These are phyloP conservation scores for Bambusicola thoracicus DNA, from an alignment of 2,113 vertebrate genomes.

Conservation along the genomic window DNA sequence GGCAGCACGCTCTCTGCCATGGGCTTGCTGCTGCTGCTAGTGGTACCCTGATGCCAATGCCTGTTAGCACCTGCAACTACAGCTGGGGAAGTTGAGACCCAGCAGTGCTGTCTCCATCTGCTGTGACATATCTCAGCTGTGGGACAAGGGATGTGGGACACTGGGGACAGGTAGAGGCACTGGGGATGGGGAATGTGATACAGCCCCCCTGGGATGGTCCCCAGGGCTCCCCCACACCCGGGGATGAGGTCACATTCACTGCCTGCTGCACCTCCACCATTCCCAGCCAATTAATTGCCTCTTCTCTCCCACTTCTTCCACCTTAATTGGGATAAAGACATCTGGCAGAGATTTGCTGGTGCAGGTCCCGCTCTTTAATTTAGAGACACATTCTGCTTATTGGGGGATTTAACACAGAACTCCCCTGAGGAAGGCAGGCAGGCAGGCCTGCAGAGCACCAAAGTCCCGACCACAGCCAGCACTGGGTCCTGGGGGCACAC, in stretches of 20 bases:
- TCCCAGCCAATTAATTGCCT: not conserved
- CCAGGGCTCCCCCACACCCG: not conserved
- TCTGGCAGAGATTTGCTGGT: constrained; percentile 39
- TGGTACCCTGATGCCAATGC: not conserved
- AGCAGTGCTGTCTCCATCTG: fast-evolving
- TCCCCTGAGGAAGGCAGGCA: not conserved
- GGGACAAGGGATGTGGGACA: not conserved
- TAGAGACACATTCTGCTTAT: not conserved
- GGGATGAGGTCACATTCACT: not conserved
- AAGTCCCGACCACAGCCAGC: not conserved
- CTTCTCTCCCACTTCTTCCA: not conserved
- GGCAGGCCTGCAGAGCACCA: fast-evolving
- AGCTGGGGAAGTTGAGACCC: not conserved
- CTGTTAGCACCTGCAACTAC: not conserved
- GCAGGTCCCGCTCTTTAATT: not conserved
- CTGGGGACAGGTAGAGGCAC: not conserved
- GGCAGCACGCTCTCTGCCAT: not conserved
- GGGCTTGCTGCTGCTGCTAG: fast-evolving
- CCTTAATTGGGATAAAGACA: not conserved
- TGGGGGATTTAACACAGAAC: not conserved
- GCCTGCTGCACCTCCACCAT: not conserved
- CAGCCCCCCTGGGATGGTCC: not conserved
- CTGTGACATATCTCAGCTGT: fast-evolving
- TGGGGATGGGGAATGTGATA: not conserved
- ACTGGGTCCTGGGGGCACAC: not conserved